Conservation (phyloP, 1,140 invertebrate genomes). For the Odontomachus brunneus region DNA sequence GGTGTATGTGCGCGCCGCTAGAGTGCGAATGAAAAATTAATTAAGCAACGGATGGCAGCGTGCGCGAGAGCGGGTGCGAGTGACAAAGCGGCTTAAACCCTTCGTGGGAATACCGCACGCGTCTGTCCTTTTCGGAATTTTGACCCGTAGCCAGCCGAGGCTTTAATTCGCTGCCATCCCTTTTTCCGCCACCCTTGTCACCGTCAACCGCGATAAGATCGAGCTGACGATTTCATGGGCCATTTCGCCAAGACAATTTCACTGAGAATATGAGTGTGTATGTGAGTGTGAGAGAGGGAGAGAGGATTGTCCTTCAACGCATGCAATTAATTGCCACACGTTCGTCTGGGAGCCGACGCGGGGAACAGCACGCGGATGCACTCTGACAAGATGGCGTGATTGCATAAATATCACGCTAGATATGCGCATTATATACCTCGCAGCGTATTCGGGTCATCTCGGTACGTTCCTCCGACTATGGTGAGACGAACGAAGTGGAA, state of each 20-base stretch:
- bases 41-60: conserved; percentile 13
- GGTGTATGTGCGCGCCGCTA: neutral
- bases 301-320: conserved; percentile 51
- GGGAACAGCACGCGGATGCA: neutral
- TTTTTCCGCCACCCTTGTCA: neutral
- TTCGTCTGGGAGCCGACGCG: neutral
- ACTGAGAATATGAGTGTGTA: too few species aligned
- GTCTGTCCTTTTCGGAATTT: neutral
- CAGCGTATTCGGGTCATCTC: conserved; percentile 23
- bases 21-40: conserved; percentile 66
- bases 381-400: neutral
- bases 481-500: neutral
- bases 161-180: conserved; percentile 10
- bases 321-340: conserved; percentile 53
- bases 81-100: conserved; percentile 61
- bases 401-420: conserved; percentile 15
- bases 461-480: conserved; percentile 8
- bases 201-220: conserved; percentile 8
- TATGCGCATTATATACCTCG: conserved; percentile 9
- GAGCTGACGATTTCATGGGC: conserved; percentile 36
- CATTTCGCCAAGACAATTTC: conserved; percentile 38
- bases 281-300: too few species aligned
- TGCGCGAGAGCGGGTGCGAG: neutral
- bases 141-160: neutral
- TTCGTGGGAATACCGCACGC: conserved; percentile 32